Base-by-base conservation (phyloP, 2,888 invertebrate genomes). In the Sabatieria punctata region DNA sequence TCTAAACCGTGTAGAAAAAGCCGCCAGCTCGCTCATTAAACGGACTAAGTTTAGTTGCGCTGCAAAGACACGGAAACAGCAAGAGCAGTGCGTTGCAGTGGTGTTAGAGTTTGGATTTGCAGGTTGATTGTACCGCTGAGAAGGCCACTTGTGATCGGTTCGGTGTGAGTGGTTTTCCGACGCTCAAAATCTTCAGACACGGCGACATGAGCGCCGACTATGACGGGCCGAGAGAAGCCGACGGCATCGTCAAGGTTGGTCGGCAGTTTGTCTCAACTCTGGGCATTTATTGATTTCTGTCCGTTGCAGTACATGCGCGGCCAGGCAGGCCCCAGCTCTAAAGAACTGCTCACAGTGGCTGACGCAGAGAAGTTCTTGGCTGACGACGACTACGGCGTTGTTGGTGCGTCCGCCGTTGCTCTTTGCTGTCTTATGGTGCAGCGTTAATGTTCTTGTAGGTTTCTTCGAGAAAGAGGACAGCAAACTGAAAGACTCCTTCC, bases 281-380 rank as follows among this genome's bases (percentile, higher is more conserved):
- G 30, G 30, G 30, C 15, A 8, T 8, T 11, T 8, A 11, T 30
- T 15, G 30, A 15, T 30, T 30, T 8, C 30, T 15, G 30, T 8
- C 30, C 15, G 30, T 54, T 45, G 27, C 43, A 52, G 52, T 68
- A 68, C 57, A 75, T 78, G 75, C 67, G 68, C 60, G 79, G 84
- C 44, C 89, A 93, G 75, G 89, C 91, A 51, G 95, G 95, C 23
- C 95, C 97, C 24, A 82, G 85, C 57, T 88, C 93, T 4, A 86
- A 79, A 68, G 83, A 85, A 55, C 67, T 97, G 38, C 74, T 73
- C 33, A 72, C 75, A 39, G 69, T 78, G 2, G 77, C 75, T 21
- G 82, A 80, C 45, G 65, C 63, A 41, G 66, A 68, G 30, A 70
- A 67, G 52, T 69, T 70, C 55, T 48, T 67, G 27, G 51, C 48